These are phyloP conservation scores for Thelaira solivaga DNA, from an alignment of 2,888 invertebrate genomes.

Conservation along the genomic window DNA sequence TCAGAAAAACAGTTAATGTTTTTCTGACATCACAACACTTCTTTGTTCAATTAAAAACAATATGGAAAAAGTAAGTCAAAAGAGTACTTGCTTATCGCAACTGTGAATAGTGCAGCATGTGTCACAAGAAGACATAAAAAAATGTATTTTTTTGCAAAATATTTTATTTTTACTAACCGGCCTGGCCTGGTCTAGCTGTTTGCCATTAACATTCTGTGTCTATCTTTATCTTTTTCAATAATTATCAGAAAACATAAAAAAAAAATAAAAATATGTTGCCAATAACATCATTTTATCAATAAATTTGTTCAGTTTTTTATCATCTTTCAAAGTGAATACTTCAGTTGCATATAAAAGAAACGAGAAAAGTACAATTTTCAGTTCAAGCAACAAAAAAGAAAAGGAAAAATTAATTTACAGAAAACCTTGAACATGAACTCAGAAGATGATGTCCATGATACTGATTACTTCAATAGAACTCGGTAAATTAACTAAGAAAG, in stretches of 20 bases:
- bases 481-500: conserved; percentile 31
- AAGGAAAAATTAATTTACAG: neutral
- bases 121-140: neutral
- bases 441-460: conserved; percentile 39
- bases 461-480: conserved; percentile 46
- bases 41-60: no score
- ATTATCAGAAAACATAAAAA: conserved; percentile 43
- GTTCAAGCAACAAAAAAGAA: neutral
- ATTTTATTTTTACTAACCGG: conserved; percentile 6
- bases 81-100: no score
- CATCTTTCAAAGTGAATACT: conserved; percentile 34
- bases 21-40: no score
- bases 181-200: no score
- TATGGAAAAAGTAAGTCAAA: no score
- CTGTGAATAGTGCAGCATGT: no score
- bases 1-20: no score
- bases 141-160: neutral
- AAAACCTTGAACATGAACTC: conserved; percentile 9
- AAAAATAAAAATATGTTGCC: conserved; percentile 16
- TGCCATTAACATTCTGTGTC: no score
- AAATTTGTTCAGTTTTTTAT: conserved; percentile 43
- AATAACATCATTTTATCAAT: conserved; percentile 34
- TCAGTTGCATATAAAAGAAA: neutral
- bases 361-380: neutral
- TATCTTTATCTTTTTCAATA: conserved; percentile 39